Percentiles rank a stretch among this genome's conserved stretches.
These are phyloP conservation scores for Noctua pronuba DNA, from an alignment of 2,888 invertebrate genomes.

Conservation along the genomic window DNA sequence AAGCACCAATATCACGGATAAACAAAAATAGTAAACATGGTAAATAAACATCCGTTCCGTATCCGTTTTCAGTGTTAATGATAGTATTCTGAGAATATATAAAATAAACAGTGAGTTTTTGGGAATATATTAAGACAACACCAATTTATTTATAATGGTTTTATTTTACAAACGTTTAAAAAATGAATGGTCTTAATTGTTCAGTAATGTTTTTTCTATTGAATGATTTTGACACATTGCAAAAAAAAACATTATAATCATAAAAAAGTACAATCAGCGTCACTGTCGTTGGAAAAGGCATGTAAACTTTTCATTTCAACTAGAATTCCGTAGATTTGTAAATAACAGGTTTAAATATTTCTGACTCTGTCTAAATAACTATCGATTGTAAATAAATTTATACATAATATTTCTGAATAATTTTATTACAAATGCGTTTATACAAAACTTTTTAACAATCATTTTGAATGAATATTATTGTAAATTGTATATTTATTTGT, in stretches of 20 bases:
- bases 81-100: not conserved
- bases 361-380: constrained; percentile 23
- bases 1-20: too few relatives aligned
- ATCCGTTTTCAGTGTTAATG: too few relatives aligned
- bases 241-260: not conserved
- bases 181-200: not conserved
- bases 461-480: constrained; percentile 12
- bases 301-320: constrained; percentile 23
- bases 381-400: constrained; percentile 58
- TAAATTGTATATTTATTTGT: constrained; percentile 7
- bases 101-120: not conserved
- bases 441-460: constrained; percentile 2
- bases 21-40: too few relatives aligned
- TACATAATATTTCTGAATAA: constrained; percentile 36
- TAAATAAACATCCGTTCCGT: too few relatives aligned
- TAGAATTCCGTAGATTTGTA: constrained; percentile 66
- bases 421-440: constrained; percentile 29
- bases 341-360: constrained; percentile 59
- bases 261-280: not conserved
- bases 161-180: not conserved
- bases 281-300: constrained; percentile 50
- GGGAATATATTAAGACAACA: not conserved
- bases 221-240: not conserved
- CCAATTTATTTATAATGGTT: not conserved
- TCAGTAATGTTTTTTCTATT: not conserved